Conservation (phyloP, 2,888 invertebrate species). For the Heliothis peltigera region DNA sequence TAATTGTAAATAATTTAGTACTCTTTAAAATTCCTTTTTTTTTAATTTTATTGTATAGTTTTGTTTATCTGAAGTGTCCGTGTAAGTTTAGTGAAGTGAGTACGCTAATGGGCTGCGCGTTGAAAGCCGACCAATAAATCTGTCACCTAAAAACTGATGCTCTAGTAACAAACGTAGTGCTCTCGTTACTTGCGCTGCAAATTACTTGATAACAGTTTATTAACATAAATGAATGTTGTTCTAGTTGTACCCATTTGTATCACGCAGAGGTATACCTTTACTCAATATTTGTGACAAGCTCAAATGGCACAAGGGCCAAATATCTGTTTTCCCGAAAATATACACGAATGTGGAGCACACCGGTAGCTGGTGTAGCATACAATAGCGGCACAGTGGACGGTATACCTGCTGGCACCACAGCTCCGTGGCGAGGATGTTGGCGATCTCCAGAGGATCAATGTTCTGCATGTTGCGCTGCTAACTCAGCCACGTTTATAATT, state of each 20-base stretch:
- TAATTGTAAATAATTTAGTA: slow-evolving; percentile 34
- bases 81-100: slow-evolving; percentile 41
- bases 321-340: slow-evolving; percentile 17
- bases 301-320: slow-evolving; percentile 27
- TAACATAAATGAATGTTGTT: slow-evolving; percentile 46
- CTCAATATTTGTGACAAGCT: slow-evolving; percentile 25
- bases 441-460: slow-evolving; percentile 96
- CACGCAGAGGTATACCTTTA: slow-evolving; percentile 33
- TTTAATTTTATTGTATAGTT: slow-evolving; percentile 30
- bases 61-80: slow-evolving; percentile 48
- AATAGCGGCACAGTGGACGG: slow-evolving; percentile 32
- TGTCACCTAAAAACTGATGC: slow-evolving; percentile 65
- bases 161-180: slow-evolving; percentile 47
- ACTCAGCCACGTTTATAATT: slow-evolving; percentile 88
- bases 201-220: slow-evolving; percentile 56
- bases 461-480: slow-evolving; percentile 84
- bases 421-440: slow-evolving; percentile 95
- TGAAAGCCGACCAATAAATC: slow-evolving; percentile 73
- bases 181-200: slow-evolving; percentile 54
- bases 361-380: slow-evolving; percentile 17
- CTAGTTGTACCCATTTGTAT: slow-evolving; percentile 30
- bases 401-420: slow-evolving; percentile 95
- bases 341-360: slow-evolving; percentile 22
- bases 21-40: slow-evolving; percentile 16
- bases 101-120: slow-evolving; percentile 62